Evolutionary conservation across 1,140 invertebrate species (phyloP), one percentile per base, ranked within the genome.

Genomic region (Aethina tumida): DNA sequence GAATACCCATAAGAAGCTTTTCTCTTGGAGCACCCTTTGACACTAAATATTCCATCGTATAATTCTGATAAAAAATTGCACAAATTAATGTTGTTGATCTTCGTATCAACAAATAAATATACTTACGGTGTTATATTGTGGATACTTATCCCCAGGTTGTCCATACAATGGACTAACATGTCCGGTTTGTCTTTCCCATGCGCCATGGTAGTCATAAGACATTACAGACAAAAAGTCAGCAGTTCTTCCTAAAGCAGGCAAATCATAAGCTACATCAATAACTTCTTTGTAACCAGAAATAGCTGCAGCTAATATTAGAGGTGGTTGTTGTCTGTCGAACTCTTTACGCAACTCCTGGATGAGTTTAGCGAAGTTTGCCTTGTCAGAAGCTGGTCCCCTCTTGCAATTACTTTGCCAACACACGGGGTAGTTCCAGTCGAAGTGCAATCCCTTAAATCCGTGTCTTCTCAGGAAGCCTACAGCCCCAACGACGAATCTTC

Each of bases 361-460:
- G 1, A 93, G 62, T 59, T 77, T 77, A 2, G 77, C 75, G 42
- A 85, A 87, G 52, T 87, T 87, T 0, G 74, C 67, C 54, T 74
- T 82, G 52, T 94, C 89, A 1, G 73, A 72, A 1, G 68, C 66
- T 0, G 83, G 78, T 5, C 87, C 87, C 41, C 79, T 82, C 10
- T 75, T 76, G 56, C 88, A 94, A 52, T 90, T 79, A 51, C 82
- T 87, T 47, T 92, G 86, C 87, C 87, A 91, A 47, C 89, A 94
- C 27, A 81, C 79, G 0, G 88, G 89, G 59, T 91, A 93, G 55
- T 89, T 88, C 89, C 89, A 94, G 46, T 92, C 88, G 3, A 93
- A 49, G 43, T 89, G 85, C 0, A 94, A 56, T 10, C 89, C 89
- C 39, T 79, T 70, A 53, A 94, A 92, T 18, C 78, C 75, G 43